Evolutionary conservation across 2,888 invertebrate species (phyloP).

Genomic region (Lagria hirta): DNA sequence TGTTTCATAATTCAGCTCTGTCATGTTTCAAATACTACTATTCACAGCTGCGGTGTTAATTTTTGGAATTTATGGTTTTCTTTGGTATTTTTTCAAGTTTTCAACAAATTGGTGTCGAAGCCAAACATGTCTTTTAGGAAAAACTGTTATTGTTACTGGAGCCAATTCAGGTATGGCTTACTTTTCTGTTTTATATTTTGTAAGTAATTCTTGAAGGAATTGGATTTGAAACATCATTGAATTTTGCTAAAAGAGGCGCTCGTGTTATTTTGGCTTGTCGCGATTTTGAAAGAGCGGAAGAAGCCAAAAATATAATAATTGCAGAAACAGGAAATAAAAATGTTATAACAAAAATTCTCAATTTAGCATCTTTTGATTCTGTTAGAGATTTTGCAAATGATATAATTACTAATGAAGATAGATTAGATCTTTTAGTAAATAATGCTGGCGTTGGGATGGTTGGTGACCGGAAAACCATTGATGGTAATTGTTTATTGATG

Average conservation of each 20-base stretch:
- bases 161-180: constrained; percentile 42
- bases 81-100: not conserved
- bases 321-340: constrained; percentile 45
- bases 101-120: constrained; percentile 40
- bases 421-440: constrained; percentile 65
- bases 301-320: constrained; percentile 42
- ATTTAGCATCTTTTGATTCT: constrained; percentile 58
- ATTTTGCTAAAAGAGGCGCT: constrained; percentile 56
- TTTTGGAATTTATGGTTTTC: no score
- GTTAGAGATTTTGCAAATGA: constrained; percentile 63
- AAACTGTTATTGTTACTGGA: constrained; percentile 45
- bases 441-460: constrained; percentile 63
- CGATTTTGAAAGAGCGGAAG: constrained; percentile 40
- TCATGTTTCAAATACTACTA: no score
- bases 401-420: constrained; percentile 57
- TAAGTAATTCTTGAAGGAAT: no score
- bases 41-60: no score
- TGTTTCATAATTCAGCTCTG: no score
- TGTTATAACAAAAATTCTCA: constrained; percentile 53
- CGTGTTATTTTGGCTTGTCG: constrained; percentile 59
- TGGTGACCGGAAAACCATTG: constrained; percentile 56
- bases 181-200: no score
- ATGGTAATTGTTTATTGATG: constrained; percentile 65
- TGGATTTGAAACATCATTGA: constrained; percentile 52
- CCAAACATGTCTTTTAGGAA: constrained; percentile 42